A percentile compares a stretch with the other conserved stretches of the same genome.
Conservation (phyloP, 2,113 vertebrate genomes). For the Stictonetta naevosa region DNA sequence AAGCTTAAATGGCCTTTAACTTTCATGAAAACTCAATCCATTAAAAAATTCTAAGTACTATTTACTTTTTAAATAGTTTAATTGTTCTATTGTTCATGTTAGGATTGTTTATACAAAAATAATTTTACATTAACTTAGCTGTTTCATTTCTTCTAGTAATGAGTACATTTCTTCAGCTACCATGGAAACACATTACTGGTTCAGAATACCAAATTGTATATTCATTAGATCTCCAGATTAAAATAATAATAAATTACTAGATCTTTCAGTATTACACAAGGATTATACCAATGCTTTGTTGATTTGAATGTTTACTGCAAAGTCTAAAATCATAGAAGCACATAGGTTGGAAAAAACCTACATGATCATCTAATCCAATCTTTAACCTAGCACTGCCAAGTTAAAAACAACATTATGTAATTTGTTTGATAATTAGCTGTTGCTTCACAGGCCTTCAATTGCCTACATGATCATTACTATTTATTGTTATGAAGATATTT, state of each 20-base stretch:
- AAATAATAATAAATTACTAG: neutral
- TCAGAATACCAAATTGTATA: constrained; percentile 3
- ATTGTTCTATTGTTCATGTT: neutral
- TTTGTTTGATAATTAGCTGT: neutral
- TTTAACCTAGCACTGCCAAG: no score
- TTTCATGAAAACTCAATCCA: neutral
- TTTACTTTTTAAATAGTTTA: neutral
- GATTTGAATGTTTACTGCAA: neutral
- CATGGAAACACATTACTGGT: neutral
- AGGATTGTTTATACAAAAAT: neutral
- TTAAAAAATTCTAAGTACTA: neutral
- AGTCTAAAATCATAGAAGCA: neutral
- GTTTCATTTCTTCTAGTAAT: neutral
- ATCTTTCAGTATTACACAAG: constrained; percentile 2
- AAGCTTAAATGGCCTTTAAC: neutral
- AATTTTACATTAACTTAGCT: neutral
- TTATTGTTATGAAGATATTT: neutral
- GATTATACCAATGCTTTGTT: neutral
- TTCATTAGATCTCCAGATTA: neutral
- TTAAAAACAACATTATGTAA: neutral
- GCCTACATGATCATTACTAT: neutral
- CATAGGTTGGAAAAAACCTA: no score
- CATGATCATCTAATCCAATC: no score
- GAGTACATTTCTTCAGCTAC: neutral
- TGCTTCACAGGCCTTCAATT: constrained; percentile 9